Percentiles rank a stretch among this genome's conserved stretches.
Evolutionary conservation across 2,797 vertebrate species (phyloP).

Genomic region (Dallia pectoralis): DNA sequence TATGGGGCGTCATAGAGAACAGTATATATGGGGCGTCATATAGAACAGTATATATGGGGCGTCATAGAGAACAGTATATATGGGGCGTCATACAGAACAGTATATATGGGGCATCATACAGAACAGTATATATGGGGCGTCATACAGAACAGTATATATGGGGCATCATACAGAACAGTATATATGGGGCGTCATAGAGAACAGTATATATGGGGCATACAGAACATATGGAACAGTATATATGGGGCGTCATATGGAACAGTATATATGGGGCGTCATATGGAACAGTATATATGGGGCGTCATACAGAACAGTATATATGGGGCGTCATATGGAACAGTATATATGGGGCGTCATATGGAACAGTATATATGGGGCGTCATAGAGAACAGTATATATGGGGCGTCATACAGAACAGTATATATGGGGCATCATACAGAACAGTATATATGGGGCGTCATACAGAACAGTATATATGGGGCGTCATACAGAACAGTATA

Average conservation of each 20-base stretch:
- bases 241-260: not conserved
- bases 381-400: too few species aligned
- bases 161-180: not conserved
- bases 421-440: not conserved
- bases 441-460: not conserved
- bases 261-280: not conserved
- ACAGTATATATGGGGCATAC: too few species aligned
- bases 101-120: not conserved
- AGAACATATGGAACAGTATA: not conserved
- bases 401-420: not conserved
- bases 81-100: not conserved
- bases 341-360: not conserved
- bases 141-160: not conserved
- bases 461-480: not conserved
- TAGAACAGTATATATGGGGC: not conserved
- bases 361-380: not conserved
- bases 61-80: not conserved
- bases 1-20: not conserved
- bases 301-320: not conserved
- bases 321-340: not conserved
- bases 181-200: not conserved
- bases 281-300: not conserved
- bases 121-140: not conserved
- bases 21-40: too few species aligned
- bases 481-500: not conserved